A percentile compares a stretch with the other conserved stretches of the same genome.
These are phyloP conservation scores for Egretta garzetta DNA, from an alignment of 2,113 vertebrate genomes.

Conservation along the genomic window DNA sequence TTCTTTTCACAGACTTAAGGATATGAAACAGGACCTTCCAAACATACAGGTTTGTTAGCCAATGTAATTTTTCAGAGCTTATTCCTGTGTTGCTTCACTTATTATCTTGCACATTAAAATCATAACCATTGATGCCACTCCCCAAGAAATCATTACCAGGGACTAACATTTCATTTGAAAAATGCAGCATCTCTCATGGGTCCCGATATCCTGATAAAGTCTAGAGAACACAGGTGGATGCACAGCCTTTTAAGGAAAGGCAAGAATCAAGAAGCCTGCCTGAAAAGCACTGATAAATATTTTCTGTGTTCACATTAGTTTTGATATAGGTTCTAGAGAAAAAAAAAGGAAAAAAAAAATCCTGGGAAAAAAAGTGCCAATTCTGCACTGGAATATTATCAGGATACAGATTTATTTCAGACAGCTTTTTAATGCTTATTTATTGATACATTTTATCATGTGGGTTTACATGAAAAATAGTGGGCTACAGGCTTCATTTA, in stretches of 20 bases:
- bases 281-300: slow-evolving; percentile 72
- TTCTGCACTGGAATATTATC: slow-evolving; percentile 15
- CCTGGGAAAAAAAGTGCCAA: slow-evolving; percentile 18
- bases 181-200: slow-evolving; percentile 43
- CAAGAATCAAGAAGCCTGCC: slow-evolving; percentile 54
- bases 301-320: slow-evolving; percentile 66
- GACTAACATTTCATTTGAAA: slow-evolving; percentile 58
- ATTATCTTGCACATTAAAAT: background rate
- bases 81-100: slow-evolving; percentile 1
- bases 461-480: slow-evolving; percentile 26
- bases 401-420: slow-evolving; percentile 38
- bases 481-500: slow-evolving; percentile 4
- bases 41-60: background rate
- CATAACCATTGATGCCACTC: slow-evolving; percentile 16
- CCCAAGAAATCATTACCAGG: slow-evolving; percentile 19
- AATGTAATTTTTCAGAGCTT: background rate
- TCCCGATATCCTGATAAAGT: slow-evolving; percentile 64
- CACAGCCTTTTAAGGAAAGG: slow-evolving; percentile 36
- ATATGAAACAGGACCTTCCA: background rate
- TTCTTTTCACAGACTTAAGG: background rate
- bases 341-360: slow-evolving; percentile 5
- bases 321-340: slow-evolving; percentile 63
- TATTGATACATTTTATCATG: slow-evolving; percentile 20
- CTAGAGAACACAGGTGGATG: slow-evolving; percentile 51
- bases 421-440: background rate